These are phyloP conservation scores for Phytoseiulus persimilis DNA, from an alignment of 2,888 invertebrate genomes.

Conservation along the genomic window DNA sequence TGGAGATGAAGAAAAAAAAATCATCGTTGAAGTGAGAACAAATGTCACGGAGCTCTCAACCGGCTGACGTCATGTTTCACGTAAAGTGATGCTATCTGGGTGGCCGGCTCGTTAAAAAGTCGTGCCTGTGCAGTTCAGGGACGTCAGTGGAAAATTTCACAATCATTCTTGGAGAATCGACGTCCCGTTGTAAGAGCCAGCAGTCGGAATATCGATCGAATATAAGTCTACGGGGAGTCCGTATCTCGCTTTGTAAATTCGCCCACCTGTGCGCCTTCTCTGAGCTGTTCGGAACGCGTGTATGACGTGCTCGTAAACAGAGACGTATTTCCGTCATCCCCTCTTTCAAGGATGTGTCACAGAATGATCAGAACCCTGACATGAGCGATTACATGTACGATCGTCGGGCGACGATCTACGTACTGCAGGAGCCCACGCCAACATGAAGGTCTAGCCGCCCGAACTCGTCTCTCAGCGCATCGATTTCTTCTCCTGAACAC, in stretches of 20 bases:
- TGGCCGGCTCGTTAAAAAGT: too few species aligned
- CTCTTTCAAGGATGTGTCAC: background rate
- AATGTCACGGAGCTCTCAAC: too few species aligned
- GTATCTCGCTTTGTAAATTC: background rate
- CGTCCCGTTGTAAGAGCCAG: background rate
- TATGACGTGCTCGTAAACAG: background rate
- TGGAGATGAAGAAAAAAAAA: too few species aligned
- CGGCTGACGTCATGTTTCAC: too few species aligned
- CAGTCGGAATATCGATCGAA: background rate
- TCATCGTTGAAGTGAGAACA: too few species aligned
- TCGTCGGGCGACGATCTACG: too few species aligned
- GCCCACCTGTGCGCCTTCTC: too few species aligned
- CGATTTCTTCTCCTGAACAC: background rate
- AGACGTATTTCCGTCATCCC: background rate
- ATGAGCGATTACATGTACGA: too few species aligned
- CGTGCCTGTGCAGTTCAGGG: too few species aligned
- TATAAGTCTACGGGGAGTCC: background rate
- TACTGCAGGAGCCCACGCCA: too few species aligned
- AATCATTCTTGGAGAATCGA: background rate
- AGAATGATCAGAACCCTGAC: background rate
- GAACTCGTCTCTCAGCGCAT: background rate
- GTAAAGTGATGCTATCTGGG: too few species aligned
- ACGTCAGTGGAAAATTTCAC: background rate
- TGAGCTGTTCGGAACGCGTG: background rate
- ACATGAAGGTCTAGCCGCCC: background rate